Percentiles rank a stretch among this genome's conserved stretches.
Conservation (phyloP, 2,888 invertebrate genomes). For the Drosophila picticornis region DNA sequence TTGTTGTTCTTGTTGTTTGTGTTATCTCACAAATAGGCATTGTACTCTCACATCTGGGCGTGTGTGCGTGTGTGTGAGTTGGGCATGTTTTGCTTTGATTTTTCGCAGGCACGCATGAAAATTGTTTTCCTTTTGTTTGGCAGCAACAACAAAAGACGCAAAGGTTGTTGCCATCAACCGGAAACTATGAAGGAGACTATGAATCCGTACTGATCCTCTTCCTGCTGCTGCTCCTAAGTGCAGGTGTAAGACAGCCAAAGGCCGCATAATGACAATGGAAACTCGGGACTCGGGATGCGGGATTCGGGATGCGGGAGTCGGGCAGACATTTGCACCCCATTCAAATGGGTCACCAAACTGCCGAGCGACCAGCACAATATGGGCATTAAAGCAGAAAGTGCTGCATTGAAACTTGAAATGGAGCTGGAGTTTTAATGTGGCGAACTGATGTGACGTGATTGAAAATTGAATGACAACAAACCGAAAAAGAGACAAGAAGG, state of each 20-base stretch:
- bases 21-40: constrained; percentile 76
- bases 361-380: constrained; percentile 13
- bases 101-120: constrained; percentile 76
- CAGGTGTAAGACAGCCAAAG: constrained; percentile 39
- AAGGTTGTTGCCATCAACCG: constrained; percentile 74
- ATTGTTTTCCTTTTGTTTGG: constrained; percentile 78
- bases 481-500: background rate
- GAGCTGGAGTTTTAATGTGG: constrained; percentile 3
- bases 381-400: constrained; percentile 32
- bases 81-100: constrained; percentile 62
- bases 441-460: constrained; percentile 32
- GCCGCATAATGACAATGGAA: constrained; percentile 65
- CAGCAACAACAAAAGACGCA: constrained; percentile 53
- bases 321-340: constrained; percentile 7
- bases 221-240: constrained; percentile 21
- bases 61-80: constrained; percentile 10
- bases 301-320: background rate
- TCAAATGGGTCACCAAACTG: constrained; percentile 57
- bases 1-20: constrained; percentile 50
- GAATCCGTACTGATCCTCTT: constrained; percentile 28
- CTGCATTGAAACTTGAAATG: background rate
- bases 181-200: constrained; percentile 72
- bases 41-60: constrained; percentile 39
- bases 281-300: background rate
- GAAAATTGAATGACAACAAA: constrained; percentile 42